These are phyloP conservation scores for Pseudopleuronectes americanus DNA, from an alignment of 2,797 vertebrate species.

Conservation along the genomic window DNA sequence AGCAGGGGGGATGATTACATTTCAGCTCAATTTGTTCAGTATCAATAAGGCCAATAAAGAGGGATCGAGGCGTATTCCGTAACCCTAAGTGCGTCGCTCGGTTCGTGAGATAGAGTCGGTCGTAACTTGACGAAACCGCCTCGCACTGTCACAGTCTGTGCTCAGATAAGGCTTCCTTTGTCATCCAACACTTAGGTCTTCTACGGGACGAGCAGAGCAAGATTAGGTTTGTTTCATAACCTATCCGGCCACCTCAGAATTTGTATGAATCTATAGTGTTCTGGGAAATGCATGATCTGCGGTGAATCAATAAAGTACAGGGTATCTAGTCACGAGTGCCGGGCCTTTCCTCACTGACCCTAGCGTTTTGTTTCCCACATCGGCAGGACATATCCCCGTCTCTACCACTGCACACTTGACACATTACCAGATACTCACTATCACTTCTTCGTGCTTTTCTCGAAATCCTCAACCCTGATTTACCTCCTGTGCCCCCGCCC, in stretches of 20 bases:
- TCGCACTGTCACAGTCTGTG: constrained; percentile 30
- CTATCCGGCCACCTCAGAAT: constrained; percentile 26
- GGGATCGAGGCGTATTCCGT: constrained; percentile 27
- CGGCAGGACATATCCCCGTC: constrained; percentile 19
- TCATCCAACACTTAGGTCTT: constrained; percentile 43
- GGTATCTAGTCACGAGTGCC: constrained; percentile 35
- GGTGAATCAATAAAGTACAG: constrained; percentile 66
- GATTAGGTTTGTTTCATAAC: constrained; percentile 15
- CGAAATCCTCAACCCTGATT: constrained; percentile 45
- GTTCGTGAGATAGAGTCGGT: constrained; percentile 47
- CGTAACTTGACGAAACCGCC: constrained; percentile 30
- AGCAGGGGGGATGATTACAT: constrained; percentile 59
- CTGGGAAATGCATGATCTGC: constrained; percentile 69
- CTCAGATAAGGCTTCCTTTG: constrained; percentile 14
- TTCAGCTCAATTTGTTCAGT: constrained; percentile 63
- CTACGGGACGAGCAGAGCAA: constrained; percentile 22
- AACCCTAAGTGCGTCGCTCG: constrained; percentile 26
- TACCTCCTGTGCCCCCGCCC: constrained; percentile 57
- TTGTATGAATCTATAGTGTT: constrained; percentile 64
- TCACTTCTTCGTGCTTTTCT: constrained; percentile 28
- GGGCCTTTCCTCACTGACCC: constrained; percentile 23
- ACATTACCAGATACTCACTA: constrained; percentile 30
- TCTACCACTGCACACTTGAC: constrained; percentile 28
- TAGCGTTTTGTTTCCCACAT: constrained; percentile 12
- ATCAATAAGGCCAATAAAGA: constrained; percentile 69